Conservation (phyloP, 2,797 vertebrate genomes). For the Anniella stebbinsi region DNA sequence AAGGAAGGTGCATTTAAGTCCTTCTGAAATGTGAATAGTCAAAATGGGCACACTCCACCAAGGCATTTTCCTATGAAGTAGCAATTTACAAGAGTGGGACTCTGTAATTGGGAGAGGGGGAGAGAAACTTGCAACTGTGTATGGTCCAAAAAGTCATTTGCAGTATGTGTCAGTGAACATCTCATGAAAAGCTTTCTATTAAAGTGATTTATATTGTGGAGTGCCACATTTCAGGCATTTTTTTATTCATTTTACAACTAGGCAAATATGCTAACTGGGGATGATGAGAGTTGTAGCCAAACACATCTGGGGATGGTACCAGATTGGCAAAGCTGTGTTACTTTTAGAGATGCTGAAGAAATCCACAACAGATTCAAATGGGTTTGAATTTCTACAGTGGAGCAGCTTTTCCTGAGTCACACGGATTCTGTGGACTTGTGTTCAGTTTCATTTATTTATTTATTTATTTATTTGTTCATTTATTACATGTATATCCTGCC, state of each 20-base stretch:
- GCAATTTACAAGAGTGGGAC: neutral
- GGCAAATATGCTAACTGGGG: neutral
- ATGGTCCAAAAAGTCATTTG: neutral
- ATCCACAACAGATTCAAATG: no score
- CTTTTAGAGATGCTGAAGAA: no score
- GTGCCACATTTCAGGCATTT: neutral
- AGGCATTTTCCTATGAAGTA: neutral
- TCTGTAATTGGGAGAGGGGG: neutral
- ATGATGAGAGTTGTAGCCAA: no score
- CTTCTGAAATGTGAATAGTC: neutral
- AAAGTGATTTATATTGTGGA: neutral
- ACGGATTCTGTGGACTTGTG: no score
- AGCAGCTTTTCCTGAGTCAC: no score
- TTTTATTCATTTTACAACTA: constrained; percentile 1
- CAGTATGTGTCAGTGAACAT: neutral
- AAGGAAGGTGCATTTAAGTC: neutral
- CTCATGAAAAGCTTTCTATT: neutral
- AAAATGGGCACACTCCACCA: neutral
- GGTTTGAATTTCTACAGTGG: no score
- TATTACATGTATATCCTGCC: no score
- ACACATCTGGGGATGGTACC: no score
- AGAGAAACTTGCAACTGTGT: neutral
- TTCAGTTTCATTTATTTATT: no score
- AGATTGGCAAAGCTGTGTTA: no score
- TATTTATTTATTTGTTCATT: no score